Evolutionary conservation across 2,797 vertebrate species (phyloP).

Genomic region (Discoglossus pictus): DNA sequence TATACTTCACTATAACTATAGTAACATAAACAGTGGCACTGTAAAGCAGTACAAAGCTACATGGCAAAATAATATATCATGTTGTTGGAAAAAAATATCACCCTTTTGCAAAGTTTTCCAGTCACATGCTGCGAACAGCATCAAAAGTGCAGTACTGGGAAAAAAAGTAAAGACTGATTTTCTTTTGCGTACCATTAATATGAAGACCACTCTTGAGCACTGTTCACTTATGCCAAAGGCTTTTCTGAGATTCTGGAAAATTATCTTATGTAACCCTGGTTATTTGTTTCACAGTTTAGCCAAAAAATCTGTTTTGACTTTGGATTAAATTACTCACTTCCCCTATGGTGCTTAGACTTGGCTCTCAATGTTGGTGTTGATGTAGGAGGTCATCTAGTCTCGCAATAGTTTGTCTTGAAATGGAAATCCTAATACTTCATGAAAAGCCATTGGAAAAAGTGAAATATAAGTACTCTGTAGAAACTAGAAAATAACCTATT

Average conservation of each 20-base stretch:
- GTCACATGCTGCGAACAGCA: conserved; percentile 24
- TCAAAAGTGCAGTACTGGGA: conserved; percentile 3
- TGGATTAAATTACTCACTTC: conserved; percentile 61
- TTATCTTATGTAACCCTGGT: conserved; percentile 10
- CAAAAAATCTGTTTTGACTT: conserved; percentile 55
- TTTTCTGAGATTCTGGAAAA: conserved; percentile 48
- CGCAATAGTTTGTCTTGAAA: conserved; percentile 31
- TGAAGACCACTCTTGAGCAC: conserved; percentile 32
- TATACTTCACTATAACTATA: conserved; percentile 31
- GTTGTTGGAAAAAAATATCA: conserved; percentile 30
- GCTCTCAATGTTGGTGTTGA: conserved; percentile 51
- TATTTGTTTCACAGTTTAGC: conserved; percentile 55
- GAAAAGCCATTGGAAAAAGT: conserved; percentile 27
- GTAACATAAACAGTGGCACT: conserved; percentile 27
- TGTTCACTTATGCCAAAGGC: not conserved
- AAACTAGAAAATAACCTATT: not conserved
- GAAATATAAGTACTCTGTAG: conserved; percentile 17
- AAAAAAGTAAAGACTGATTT: conserved; percentile 43
- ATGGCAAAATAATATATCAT: conserved; percentile 32
- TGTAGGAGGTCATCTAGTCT: conserved; percentile 43
- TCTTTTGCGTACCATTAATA: conserved; percentile 45
- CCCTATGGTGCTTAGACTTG: conserved; percentile 45
- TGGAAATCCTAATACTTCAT: conserved; percentile 29
- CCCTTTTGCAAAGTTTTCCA: conserved; percentile 31
- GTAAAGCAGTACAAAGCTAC: conserved; percentile 28